Evolutionary conservation across 2,113 vertebrate species (phyloP), one percentile per base, ranked within the genome.

Genomic region (Triplophysa siluroides): DNA sequence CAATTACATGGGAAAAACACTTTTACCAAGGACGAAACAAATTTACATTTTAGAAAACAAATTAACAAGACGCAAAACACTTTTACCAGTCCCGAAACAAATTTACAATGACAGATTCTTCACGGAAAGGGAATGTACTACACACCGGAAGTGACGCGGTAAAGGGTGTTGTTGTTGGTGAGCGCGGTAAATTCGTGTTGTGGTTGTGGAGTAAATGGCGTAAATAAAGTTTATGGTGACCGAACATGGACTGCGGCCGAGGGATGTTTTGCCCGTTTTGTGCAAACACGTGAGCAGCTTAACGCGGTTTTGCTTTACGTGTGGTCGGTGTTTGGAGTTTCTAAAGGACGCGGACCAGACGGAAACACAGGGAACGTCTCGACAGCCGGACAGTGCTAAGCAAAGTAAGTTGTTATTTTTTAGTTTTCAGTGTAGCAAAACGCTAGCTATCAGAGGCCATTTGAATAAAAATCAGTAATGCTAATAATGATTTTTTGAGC

Each of bases 301-400:
- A 52, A 16, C 50, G 50, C 14, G 64, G 33, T 66, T 66, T 66
- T 66, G 33, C 33, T 21, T 66, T 43, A 43, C 8, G 65, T 68
- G 65, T 68, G 65, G 41, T 68, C 21, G 65, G 65, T 45, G 19
- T 68, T 68, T 47, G 41, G 65, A 47, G 43, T 18, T 68, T 50
- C 2, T 76, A 50, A 76, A 76, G n/a, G 73, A 62, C 14, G 7
- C 21, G 56, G 60, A 63, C 73, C 54, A 76, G 73, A 64, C 14
- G n/a, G 73, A 76, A 63, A 61, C 73, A 76, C 73, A 4, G 38
- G 73, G 73, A 56, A 76, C 58, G 0, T 23, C 73, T 76, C n/a
- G 56, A 76, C 73, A 62, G 73, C 58, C 73, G 58, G 73, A 76
- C 33, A 62, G n/a, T 76, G 73, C 73, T 63, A 76, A 61, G 56